Percentiles rank a stretch among this genome's conserved stretches.
Evolutionary conservation across 2,888 invertebrate species (phyloP).

Genomic region (Dysmachus trigonus): DNA sequence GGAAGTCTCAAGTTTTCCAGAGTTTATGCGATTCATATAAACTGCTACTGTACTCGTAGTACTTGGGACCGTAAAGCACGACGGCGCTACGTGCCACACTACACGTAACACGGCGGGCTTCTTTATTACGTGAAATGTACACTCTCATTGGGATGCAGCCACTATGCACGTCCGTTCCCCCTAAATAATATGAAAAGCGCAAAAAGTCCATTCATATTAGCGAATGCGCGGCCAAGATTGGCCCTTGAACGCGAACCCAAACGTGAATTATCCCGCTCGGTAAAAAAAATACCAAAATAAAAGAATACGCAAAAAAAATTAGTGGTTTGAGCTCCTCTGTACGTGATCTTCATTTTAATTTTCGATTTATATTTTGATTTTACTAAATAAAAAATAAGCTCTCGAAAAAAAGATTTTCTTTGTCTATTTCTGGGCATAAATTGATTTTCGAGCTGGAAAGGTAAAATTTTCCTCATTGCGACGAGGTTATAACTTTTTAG

Average conservation of each 20-base stretch:
- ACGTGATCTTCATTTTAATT: slow-evolving; percentile 4
- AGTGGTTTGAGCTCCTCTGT: not conserved
- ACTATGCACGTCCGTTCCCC: not conserved
- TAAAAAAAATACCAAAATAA: not conserved
- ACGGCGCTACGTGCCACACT: not conserved
- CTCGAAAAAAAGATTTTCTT: not conserved
- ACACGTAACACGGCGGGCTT: not conserved
- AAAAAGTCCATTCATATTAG: not conserved
- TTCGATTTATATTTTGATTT: not conserved
- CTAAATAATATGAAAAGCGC: slow-evolving; percentile 16
- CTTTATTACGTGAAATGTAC: slow-evolving; percentile 22
- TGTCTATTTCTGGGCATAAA: not conserved
- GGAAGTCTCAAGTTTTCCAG: slow-evolving; percentile 2
- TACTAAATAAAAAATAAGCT: not conserved
- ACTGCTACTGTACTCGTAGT: not conserved
- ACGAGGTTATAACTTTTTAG: not conserved
- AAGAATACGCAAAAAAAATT: not conserved
- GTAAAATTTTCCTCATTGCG: not conserved
- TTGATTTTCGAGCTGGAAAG: not conserved
- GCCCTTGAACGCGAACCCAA: not conserved
- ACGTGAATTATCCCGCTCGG: not conserved
- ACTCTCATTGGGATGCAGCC: not conserved
- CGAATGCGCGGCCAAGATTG: not conserved
- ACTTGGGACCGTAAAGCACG: not conserved
- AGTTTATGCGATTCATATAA: slow-evolving; percentile 28